A percentile compares a stretch with the other conserved stretches of the same genome.
These are phyloP conservation scores for Drosophila nr. fundita DNA, from an alignment of 2,888 invertebrate genomes.

Conservation along the genomic window DNA sequence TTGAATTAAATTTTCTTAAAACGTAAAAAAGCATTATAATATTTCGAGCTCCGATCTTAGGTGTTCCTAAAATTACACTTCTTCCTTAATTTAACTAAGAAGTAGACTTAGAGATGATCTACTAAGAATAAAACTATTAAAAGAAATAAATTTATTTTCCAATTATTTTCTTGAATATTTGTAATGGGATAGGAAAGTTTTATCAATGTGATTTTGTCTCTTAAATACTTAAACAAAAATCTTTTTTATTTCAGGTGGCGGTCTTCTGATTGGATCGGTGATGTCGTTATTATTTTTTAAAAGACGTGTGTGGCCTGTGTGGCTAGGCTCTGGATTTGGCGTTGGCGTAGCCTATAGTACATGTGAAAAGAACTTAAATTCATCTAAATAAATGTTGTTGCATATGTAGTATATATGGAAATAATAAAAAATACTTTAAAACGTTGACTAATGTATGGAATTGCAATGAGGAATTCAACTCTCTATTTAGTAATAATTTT, in stretches of 20 bases:
- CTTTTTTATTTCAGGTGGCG: constrained; percentile 89
- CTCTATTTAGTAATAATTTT: background rate
- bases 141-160: background rate
- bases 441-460: background rate
- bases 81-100: background rate
- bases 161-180: background rate
- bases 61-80: background rate
- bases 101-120: background rate
- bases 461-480: background rate
- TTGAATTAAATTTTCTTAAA: background rate
- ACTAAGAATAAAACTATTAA: background rate
- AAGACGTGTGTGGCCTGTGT: constrained; percentile 93
- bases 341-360: constrained; percentile 90
- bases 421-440: background rate
- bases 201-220: background rate
- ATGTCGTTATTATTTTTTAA: constrained; percentile 93
- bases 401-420: background rate
- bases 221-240: background rate
- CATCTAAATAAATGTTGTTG: constrained; percentile 56
- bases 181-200: background rate
- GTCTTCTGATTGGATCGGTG: constrained; percentile 91
- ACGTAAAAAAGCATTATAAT: background rate
- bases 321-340: constrained; percentile 95
- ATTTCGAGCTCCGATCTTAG: background rate
- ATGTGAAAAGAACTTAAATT: constrained; percentile 79